These are phyloP conservation scores for Ladona fulva DNA, from an alignment of 1,140 invertebrate genomes.

Conservation along the genomic window DNA sequence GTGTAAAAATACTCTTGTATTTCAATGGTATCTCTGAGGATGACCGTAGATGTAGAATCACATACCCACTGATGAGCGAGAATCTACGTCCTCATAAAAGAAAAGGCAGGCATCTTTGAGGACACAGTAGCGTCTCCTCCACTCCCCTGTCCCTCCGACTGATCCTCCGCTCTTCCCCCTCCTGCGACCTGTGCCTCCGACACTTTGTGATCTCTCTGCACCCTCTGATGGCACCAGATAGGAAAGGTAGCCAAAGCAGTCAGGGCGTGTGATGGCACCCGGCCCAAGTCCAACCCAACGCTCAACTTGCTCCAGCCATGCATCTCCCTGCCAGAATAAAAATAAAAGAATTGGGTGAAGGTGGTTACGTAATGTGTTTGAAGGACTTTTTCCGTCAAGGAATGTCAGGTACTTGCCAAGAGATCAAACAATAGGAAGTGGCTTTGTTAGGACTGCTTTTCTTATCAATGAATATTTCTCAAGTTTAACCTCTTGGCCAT, in stretches of 20 bases:
- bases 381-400: too few relatives aligned
- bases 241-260: conserved; percentile 83
- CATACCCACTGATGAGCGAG: conserved; percentile 76
- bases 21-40: too few relatives aligned
- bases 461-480: too few relatives aligned
- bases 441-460: too few relatives aligned
- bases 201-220: conserved; percentile 24
- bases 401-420: too few relatives aligned
- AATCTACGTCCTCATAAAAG: conserved; percentile 82
- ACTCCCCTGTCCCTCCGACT: conserved; percentile 57
- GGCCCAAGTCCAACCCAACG: conserved; percentile 30
- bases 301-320: conserved; percentile 56
- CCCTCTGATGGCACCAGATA: conserved; percentile 49
- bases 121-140: conserved; percentile 87
- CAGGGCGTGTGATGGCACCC: conserved; percentile 63
- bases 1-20: too few relatives aligned
- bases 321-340: conserved; percentile 47
- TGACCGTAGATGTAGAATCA: conserved; percentile 20
- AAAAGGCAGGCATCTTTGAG: conserved; percentile 92
- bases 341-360: not conserved
- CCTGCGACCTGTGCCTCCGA: not conserved
- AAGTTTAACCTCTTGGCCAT: too few relatives aligned
- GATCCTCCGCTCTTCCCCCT: not conserved
- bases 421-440: too few relatives aligned
- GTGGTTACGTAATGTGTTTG: too few relatives aligned